A percentile compares a stretch with the other conserved stretches of the same genome.
phyloP scores from a whole-genome alignment of 2,113 vertebrate species.

The Naja naja region DNA sequence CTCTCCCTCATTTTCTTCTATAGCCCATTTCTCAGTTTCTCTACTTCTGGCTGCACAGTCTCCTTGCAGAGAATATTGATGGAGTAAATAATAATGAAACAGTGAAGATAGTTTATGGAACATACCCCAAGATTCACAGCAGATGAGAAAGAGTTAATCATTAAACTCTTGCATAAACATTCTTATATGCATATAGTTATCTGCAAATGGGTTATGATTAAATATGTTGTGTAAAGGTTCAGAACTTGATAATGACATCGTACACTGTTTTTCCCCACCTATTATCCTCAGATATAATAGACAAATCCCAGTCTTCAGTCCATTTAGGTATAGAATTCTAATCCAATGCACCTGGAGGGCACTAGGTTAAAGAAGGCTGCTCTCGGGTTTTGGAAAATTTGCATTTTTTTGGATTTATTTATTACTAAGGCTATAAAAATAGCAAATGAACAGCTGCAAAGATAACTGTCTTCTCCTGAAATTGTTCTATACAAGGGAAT shows the following conservation, averaged over 20 bases:
- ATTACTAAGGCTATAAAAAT: constrained; percentile 10
- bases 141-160: not conserved
- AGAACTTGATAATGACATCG: not conserved
- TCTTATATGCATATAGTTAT: not conserved
- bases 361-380: constrained; percentile 27
- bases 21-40: not conserved
- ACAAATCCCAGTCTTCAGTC: not conserved
- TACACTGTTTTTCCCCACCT: not conserved
- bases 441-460: not conserved
- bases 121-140: not conserved
- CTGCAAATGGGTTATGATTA: not conserved
- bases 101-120: not conserved
- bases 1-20: not conserved
- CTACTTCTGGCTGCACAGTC: not conserved
- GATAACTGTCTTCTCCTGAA: constrained; percentile 1
- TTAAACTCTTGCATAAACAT: not conserved
- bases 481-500: not conserved
- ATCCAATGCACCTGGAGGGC: not conserved
- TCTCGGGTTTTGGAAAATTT: constrained; percentile 20
- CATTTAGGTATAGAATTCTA: constrained; percentile 45
- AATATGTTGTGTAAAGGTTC: not conserved
- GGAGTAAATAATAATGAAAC: not conserved
- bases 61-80: not conserved
- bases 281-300: not conserved
- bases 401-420: constrained; percentile 13